phyloP scores from a whole-genome alignment of 2,113 vertebrate genomes.

The Helogale parvula region DNA sequence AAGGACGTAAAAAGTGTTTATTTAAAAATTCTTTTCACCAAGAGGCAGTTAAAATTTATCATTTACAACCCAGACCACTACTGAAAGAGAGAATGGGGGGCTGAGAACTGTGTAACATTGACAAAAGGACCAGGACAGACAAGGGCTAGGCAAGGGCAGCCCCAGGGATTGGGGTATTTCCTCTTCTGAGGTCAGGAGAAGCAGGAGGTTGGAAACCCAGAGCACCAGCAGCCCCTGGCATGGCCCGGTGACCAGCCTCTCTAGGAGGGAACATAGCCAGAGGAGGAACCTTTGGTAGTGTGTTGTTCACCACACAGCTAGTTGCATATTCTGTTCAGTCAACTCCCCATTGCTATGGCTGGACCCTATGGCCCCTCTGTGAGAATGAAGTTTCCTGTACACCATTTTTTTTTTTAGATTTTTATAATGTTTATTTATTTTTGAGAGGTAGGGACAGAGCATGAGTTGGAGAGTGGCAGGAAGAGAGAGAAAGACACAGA shows the following conservation, averaged over 20 bases:
- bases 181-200: slow-evolving; percentile 70
- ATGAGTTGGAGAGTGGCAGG: no score
- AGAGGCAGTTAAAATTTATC: slow-evolving; percentile 82
- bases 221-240: slow-evolving; percentile 50
- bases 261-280: no score
- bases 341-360: slow-evolving; percentile 84
- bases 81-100: slow-evolving; percentile 73
- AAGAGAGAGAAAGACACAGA: no score
- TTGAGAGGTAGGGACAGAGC: no score
- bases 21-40: slow-evolving; percentile 84
- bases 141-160: slow-evolving; percentile 32
- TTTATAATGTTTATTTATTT: no score
- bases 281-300: slow-evolving; percentile 76
- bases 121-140: slow-evolving; percentile 70
- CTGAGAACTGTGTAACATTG: slow-evolving; percentile 82
- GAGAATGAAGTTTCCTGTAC: background rate
- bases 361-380: slow-evolving; percentile 69
- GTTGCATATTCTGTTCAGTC: slow-evolving; percentile 75
- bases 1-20: slow-evolving; percentile 88
- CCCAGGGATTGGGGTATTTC: background rate
- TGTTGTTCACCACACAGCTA: slow-evolving; percentile 45
- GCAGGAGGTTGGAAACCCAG: background rate
- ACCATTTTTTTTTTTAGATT: background rate
- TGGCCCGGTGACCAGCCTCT: background rate
- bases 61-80: slow-evolving; percentile 87